Conservation (phyloP, 2,797 vertebrate genomes). For the Pteronotus mesoamericanus region DNA sequence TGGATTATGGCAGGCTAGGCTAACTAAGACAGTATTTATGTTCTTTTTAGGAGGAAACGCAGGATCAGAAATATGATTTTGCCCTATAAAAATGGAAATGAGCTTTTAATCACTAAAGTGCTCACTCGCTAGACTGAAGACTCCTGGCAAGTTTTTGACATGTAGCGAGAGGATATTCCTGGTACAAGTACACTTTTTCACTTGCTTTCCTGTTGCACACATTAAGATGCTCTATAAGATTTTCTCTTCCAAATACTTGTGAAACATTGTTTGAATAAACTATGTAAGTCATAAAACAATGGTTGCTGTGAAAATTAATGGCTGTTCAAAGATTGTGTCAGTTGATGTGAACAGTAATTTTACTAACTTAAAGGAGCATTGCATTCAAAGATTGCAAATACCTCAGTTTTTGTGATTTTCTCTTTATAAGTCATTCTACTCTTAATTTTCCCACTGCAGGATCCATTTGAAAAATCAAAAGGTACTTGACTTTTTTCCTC, state of each 20-base stretch:
- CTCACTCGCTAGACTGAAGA: slow-evolving; percentile 13
- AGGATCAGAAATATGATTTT: slow-evolving; percentile 11
- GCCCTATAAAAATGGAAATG: slow-evolving; percentile 49
- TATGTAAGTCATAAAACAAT: slow-evolving; percentile 33
- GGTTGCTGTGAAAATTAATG: slow-evolving; percentile 47
- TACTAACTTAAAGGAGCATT: slow-evolving; percentile 13
- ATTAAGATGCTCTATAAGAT: slow-evolving; percentile 58
- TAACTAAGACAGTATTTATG: background rate
- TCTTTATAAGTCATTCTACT: background rate
- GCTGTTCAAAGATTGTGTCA: background rate
- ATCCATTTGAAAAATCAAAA: background rate
- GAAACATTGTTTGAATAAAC: slow-evolving; percentile 39
- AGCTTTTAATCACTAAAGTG: slow-evolving; percentile 34
- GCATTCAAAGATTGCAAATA: slow-evolving; percentile 5
- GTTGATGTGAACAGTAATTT: slow-evolving; percentile 49
- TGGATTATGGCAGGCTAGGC: background rate
- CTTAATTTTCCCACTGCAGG: background rate
- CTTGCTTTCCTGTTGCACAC: slow-evolving; percentile 49
- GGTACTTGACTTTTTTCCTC: background rate
- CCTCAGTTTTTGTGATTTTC: background rate
- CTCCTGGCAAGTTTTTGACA: slow-evolving; percentile 38
- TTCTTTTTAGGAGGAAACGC: background rate
- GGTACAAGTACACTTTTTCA: slow-evolving; percentile 51
- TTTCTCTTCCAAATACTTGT: background rate
- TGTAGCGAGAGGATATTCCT: slow-evolving; percentile 23